phyloP scores from a whole-genome alignment of 2,888 invertebrate species.

The Enoplolaimus lenunculus region DNA sequence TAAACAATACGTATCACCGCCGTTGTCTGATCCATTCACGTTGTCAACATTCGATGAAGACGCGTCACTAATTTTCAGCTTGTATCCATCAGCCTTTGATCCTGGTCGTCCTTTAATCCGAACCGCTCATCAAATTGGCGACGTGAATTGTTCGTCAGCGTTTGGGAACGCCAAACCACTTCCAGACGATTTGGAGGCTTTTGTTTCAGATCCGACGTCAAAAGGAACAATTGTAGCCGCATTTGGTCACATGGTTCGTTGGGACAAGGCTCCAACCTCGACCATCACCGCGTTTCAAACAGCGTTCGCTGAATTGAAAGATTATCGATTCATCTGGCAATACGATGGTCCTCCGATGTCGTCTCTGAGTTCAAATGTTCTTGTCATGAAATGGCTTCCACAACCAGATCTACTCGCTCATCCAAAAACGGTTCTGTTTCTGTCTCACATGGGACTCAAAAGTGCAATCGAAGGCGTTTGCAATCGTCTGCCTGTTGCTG shows the following conservation, averaged over 20 bases:
- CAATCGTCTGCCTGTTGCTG: conserved; percentile 26
- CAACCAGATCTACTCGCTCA: conserved; percentile 26
- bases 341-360: conserved; percentile 21
- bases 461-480: conserved; percentile 24
- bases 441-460: conserved; percentile 28
- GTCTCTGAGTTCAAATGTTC: too few relatives aligned
- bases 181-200: conserved; percentile 17
- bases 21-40: too few relatives aligned
- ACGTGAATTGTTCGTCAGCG: too few relatives aligned
- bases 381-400: conserved; percentile 29
- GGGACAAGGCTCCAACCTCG: conserved; percentile 23
- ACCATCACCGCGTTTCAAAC: conserved; percentile 14
- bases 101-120: too few relatives aligned
- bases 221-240: conserved; percentile 27
- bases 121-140: too few relatives aligned
- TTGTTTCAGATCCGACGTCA: conserved; percentile 24
- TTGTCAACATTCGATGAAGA: too few relatives aligned
- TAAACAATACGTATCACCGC: too few relatives aligned
- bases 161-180: too few relatives aligned
- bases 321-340: conserved; percentile 24
- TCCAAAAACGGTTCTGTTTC: conserved; percentile 25
- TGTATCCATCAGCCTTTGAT: too few relatives aligned
- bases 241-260: conserved; percentile 25
- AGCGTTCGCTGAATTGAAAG: conserved; percentile 2
- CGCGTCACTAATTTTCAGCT: too few relatives aligned